Evolutionary conservation across 2,113 vertebrate species (phyloP).

Genomic region (Anolis sagrei): DNA sequence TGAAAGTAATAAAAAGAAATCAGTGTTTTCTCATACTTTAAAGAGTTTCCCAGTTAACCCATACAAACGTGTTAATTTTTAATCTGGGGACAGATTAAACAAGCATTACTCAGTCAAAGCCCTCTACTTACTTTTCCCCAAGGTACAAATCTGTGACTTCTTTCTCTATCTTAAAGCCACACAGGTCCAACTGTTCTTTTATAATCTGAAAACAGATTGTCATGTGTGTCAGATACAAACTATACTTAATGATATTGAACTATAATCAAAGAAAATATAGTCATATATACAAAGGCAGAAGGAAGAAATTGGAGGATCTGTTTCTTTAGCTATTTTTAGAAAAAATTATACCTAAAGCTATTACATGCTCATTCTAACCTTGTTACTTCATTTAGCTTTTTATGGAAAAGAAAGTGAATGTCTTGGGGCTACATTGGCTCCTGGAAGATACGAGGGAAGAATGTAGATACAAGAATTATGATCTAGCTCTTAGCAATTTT

Average conservation of each 20-base stretch:
- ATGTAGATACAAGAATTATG: accelerated
- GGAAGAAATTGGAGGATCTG: not conserved
- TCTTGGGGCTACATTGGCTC: not conserved
- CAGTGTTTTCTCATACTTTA: no score
- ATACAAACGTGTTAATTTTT: no score
- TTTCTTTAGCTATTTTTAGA: constrained; percentile 36
- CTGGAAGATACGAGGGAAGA: not conserved
- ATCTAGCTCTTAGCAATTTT: not conserved
- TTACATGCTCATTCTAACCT: constrained; percentile 23
- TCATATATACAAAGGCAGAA: not conserved
- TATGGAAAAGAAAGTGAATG: constrained; percentile 4
- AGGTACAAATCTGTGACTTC: constrained; percentile 77
- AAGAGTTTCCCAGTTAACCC: no score
- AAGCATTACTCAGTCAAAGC: not conserved
- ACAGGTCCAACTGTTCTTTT: constrained; percentile 75
- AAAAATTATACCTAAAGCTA: constrained; percentile 52
- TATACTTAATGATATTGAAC: constrained; percentile 38
- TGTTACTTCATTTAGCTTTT: constrained; percentile 51
- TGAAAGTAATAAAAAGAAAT: no score
- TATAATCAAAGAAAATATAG: constrained; percentile 9
- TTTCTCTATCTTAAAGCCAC: constrained; percentile 71
- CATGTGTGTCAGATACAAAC: constrained; percentile 44
- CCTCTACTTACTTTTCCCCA: constrained; percentile 75
- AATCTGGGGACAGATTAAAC: no score
- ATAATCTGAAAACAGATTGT: constrained; percentile 69